Evolutionary conservation across 2,888 invertebrate genomes (phyloP).

Genomic region (Oeneis ivallda): DNA sequence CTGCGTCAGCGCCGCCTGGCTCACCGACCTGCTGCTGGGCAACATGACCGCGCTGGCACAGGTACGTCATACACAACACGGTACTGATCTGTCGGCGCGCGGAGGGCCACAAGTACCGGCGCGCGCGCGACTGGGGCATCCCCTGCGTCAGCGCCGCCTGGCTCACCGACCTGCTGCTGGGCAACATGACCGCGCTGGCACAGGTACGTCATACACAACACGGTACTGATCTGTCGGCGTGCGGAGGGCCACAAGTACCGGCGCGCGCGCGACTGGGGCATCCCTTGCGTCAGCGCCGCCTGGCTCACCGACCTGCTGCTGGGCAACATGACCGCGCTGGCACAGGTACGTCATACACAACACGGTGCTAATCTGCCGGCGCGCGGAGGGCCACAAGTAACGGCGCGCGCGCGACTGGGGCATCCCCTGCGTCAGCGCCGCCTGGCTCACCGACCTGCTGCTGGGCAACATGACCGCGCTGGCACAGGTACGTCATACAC

Average conservation of each 20-base stretch:
- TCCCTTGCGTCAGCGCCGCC: constrained; percentile 94
- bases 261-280: constrained; percentile 95
- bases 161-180: constrained; percentile 95
- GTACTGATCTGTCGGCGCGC: constrained; percentile 89
- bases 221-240: constrained; percentile 88
- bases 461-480: constrained; percentile 93
- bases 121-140: constrained; percentile 95
- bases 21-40: constrained; percentile 95
- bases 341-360: constrained; percentile 90
- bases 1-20: constrained; percentile 95
- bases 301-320: constrained; percentile 97
- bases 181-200: constrained; percentile 90
- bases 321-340: constrained; percentile 91
- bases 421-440: constrained; percentile 94
- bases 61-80: constrained; percentile 90
- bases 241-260: constrained; percentile 93
- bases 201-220: constrained; percentile 91
- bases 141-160: constrained; percentile 96
- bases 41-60: constrained; percentile 90
- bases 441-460: constrained; percentile 96
- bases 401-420: constrained; percentile 95
- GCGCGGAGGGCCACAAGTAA: constrained; percentile 93
- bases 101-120: constrained; percentile 93
- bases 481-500: constrained; percentile 88
- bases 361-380: constrained; percentile 88